Conservation (phyloP, 2,797 vertebrate genomes). For the Falco columbarius region DNA sequence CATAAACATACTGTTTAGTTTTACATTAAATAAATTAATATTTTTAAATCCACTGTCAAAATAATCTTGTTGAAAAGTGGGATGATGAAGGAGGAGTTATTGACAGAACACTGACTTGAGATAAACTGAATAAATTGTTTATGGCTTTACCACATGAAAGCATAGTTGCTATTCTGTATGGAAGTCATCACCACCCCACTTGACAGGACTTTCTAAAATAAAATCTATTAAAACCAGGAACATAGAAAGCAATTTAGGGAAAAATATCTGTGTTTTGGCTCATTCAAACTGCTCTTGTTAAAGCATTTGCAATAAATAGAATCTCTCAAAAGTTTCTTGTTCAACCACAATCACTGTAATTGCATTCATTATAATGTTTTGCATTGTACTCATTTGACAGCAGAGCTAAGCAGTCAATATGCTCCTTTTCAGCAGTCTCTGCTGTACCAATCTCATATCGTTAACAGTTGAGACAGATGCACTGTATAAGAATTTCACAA, state of each 20-base stretch:
- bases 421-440: neutral
- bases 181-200: neutral
- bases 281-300: constrained; percentile 29
- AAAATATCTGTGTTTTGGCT: constrained; percentile 15
- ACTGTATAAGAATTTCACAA: neutral
- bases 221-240: constrained; percentile 20
- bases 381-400: neutral
- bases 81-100: neutral
- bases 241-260: neutral
- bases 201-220: neutral
- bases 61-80: neutral
- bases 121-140: neutral
- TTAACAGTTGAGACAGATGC: constrained; percentile 14
- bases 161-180: neutral
- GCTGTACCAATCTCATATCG: neutral
- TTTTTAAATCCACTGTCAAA: neutral
- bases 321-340: constrained; percentile 29
- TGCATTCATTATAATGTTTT: neutral
- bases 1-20: neutral
- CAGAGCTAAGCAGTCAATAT: neutral
- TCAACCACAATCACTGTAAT: constrained; percentile 22
- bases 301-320: neutral
- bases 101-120: neutral
- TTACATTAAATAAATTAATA: neutral
- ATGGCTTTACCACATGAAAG: neutral